These are phyloP conservation scores for Pediacus dermestoides DNA, from an alignment of 2,888 invertebrate species.

Conservation along the genomic window DNA sequence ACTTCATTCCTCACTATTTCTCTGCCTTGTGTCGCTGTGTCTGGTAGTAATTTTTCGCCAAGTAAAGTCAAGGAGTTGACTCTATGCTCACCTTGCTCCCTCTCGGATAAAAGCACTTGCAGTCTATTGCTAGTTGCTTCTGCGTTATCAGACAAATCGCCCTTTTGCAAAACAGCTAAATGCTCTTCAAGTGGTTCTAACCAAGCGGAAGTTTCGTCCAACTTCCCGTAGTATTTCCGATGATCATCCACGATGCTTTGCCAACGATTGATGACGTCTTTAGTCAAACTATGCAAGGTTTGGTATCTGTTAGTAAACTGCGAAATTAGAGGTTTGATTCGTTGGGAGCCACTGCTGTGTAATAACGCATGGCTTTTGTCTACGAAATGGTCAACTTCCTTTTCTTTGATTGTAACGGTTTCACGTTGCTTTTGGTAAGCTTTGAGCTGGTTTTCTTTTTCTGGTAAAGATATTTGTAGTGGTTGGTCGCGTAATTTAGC, in stretches of 20 bases:
- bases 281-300: conserved; percentile 72
- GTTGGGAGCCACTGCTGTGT: conserved; percentile 78
- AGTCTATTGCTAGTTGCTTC: conserved; percentile 67
- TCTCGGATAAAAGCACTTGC: conserved; percentile 71
- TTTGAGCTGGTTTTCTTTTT: conserved; percentile 74
- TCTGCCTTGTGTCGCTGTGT: conserved; percentile 87
- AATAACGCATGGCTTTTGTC: conserved; percentile 85
- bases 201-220: conserved; percentile 74
- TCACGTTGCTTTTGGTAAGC: conserved; percentile 72
- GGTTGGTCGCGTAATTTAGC: conserved; percentile 82
- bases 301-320: conserved; percentile 87
- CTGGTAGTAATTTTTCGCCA: conserved; percentile 87
- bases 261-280: conserved; percentile 83
- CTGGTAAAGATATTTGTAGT: conserved; percentile 72
- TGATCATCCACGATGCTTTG: conserved; percentile 81
- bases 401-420: conserved; percentile 74
- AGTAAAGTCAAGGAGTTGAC: conserved; percentile 69
- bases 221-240: conserved; percentile 69
- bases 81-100: conserved; percentile 79
- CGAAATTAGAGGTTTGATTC: conserved; percentile 80
- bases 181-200: conserved; percentile 72
- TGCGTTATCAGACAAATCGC: conserved; percentile 56
- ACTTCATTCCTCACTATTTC: conserved; percentile 85
- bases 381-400: conserved; percentile 81
- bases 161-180: conserved; percentile 62